Conservation (phyloP, 2,888 invertebrate species). For the Andrena flavipes region DNA sequence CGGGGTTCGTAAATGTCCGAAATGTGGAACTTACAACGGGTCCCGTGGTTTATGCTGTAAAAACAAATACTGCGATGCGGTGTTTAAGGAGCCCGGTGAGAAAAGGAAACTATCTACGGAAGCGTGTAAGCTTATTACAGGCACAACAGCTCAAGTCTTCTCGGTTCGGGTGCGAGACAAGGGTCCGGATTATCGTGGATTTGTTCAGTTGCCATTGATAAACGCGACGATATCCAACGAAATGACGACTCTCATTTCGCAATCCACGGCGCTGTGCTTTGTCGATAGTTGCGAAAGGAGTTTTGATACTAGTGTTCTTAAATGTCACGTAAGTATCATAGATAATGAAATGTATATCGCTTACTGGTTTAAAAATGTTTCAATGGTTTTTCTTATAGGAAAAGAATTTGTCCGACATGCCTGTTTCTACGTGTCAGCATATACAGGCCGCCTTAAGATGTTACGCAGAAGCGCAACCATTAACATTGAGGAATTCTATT, state of each 20-base stretch:
- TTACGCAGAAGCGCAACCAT: conserved; percentile 87
- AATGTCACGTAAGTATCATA: conserved; percentile 85
- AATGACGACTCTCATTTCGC: conserved; percentile 82
- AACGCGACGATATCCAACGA: conserved; percentile 82
- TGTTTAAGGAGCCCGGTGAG: conserved; percentile 88
- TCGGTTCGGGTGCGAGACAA: conserved; percentile 90
- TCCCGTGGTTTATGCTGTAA: conserved; percentile 91
- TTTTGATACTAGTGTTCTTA: conserved; percentile 86
- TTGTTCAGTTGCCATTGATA: conserved; percentile 87
- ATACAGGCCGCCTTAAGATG: conserved; percentile 89
- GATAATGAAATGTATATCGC: not conserved
- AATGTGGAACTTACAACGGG: conserved; percentile 91
- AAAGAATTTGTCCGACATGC: conserved; percentile 73
- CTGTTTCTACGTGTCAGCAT: conserved; percentile 86
- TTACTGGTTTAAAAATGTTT: not conserved
- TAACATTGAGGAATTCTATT: conserved; percentile 88
- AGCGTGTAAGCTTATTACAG: conserved; percentile 88
- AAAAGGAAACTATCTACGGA: conserved; percentile 87
- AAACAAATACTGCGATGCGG: conserved; percentile 89
- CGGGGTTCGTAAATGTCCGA: conserved; percentile 90
- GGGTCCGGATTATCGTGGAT: conserved; percentile 90
- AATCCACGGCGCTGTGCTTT: conserved; percentile 86
- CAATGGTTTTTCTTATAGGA: conserved; percentile 75
- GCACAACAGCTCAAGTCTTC: conserved; percentile 87
- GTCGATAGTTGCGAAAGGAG: conserved; percentile 87